These are phyloP conservation scores for Bubalus kerabau DNA, from an alignment of 2,113 vertebrate genomes.

Conservation along the genomic window DNA sequence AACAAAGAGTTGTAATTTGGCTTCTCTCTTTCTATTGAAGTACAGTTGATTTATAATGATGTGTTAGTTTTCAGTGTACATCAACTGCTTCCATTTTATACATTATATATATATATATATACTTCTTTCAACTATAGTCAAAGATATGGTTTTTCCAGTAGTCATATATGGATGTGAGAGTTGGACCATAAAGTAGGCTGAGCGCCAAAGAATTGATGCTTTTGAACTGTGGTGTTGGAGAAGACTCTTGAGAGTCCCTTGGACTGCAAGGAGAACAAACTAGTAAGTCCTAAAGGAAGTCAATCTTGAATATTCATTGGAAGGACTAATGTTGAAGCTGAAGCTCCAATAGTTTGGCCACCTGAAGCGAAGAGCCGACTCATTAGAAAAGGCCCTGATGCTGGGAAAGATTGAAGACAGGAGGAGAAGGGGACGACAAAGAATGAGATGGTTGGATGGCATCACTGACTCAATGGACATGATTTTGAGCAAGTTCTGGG, in stretches of 20 bases:
- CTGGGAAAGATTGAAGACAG: background rate
- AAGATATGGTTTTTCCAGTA: background rate
- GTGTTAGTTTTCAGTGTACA: background rate
- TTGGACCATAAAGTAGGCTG: background rate
- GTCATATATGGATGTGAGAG: background rate
- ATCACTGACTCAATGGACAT: background rate
- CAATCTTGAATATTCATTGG: background rate
- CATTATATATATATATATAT: background rate
- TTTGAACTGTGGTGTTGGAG: background rate
- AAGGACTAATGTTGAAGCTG: background rate
- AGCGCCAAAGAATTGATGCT: background rate
- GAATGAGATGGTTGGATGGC: background rate
- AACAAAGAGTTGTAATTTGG: background rate
- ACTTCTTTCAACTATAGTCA: background rate
- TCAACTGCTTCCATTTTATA: background rate
- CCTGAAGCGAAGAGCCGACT: accelerated
- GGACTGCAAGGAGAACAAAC: background rate
- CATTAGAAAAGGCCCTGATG: background rate
- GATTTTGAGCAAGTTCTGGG: background rate
- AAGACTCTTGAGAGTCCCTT: background rate
- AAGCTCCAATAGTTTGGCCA: background rate
- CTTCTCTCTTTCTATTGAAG: background rate
- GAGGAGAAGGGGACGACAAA: background rate
- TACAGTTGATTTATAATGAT: background rate
- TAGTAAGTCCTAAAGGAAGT: background rate